phyloP scores from a whole-genome alignment of 2,113 vertebrate genomes.

The Siphamia tubifer region DNA sequence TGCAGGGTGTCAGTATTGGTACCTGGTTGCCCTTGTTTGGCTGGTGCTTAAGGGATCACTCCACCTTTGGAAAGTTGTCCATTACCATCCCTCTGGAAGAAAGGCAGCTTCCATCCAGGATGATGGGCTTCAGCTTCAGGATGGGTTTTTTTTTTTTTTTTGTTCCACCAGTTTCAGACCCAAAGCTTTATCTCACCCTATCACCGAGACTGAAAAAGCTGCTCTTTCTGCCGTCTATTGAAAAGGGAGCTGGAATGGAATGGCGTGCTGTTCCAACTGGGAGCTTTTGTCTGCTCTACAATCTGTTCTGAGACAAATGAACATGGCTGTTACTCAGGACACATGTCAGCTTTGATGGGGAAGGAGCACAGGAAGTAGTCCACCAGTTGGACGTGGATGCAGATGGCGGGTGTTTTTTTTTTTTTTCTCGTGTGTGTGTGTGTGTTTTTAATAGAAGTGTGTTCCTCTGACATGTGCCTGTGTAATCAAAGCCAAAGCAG shows the following conservation, averaged over 20 bases:
- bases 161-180: conserved; percentile 13
- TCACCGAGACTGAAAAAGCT: background rate
- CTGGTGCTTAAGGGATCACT: conserved; percentile 67
- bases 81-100: conserved; percentile 40
- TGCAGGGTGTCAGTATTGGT: conserved; percentile 26
- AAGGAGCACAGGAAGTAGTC: background rate
- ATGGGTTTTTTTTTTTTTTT: conserved; percentile 46
- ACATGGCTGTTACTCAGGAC: background rate
- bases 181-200: background rate
- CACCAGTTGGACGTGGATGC: background rate
- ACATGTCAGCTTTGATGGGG: background rate
- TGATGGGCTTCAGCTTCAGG: background rate
- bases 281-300: conserved; percentile 11
- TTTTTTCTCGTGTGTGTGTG: conserved; percentile 7
- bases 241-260: background rate
- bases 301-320: conserved; percentile 2
- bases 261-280: background rate
- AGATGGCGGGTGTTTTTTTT: background rate
- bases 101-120: conserved; percentile 11
- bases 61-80: conserved; percentile 67
- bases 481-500: conserved; percentile 41
- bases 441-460: background rate
- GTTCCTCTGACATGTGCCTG: conserved; percentile 32
- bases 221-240: background rate
- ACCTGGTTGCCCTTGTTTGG: conserved; percentile 64